These are phyloP conservation scores for Babylonia areolata DNA, from an alignment of 1,140 invertebrate genomes.

Conservation along the genomic window DNA sequence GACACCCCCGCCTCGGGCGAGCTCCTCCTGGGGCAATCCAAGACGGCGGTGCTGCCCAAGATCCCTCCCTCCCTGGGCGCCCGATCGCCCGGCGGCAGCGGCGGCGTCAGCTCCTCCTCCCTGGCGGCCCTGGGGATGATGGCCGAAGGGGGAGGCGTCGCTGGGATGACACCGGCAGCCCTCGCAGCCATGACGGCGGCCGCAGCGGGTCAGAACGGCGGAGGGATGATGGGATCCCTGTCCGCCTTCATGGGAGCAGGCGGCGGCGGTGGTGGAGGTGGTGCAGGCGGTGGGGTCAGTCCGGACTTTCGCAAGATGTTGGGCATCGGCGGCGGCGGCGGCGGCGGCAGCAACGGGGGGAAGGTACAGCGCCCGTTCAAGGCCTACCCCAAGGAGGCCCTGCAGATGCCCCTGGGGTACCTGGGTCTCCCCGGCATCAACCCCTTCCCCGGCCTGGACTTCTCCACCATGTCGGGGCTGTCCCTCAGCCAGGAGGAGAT, in stretches of 20 bases:
- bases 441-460: constrained; percentile 30
- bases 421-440: constrained; percentile 49
- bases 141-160: not conserved
- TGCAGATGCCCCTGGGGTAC: constrained; percentile 78
- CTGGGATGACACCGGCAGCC: constrained; percentile 1
- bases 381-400: constrained; percentile 83
- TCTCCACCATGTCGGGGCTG: constrained; percentile 17
- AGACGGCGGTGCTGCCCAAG: not conserved
- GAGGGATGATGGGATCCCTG: not conserved
- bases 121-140: constrained; percentile 1
- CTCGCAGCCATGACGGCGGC: constrained; percentile 27
- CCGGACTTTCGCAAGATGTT: not conserved
- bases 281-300: constrained; percentile 28
- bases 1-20: not conserved
- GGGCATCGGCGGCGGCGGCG: not conserved
- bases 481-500: constrained; percentile 51
- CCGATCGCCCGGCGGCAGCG: not conserved
- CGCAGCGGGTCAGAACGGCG: constrained; percentile 15
- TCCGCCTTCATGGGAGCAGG: constrained; percentile 16
- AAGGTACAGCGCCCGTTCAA: constrained; percentile 81
- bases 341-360: constrained; percentile 27
- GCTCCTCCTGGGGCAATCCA: not conserved
- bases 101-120: no score
- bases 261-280: not conserved
- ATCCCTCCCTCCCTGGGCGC: not conserved